Conservation (phyloP, 2,888 invertebrate genomes). For the Morpho helenor region DNA sequence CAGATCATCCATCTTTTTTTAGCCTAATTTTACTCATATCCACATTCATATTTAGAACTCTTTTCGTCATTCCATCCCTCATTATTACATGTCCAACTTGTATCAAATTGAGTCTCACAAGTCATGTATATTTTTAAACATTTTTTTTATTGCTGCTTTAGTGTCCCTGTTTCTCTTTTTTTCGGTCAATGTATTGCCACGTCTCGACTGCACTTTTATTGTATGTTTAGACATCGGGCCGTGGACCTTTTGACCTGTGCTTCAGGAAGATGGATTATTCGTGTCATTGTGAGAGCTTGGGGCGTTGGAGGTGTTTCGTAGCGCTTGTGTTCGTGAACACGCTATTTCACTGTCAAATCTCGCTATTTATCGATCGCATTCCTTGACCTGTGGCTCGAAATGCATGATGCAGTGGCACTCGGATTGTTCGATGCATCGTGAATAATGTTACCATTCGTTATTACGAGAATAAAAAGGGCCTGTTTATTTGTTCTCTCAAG, state of each 20-base stretch:
- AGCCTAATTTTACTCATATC: too few relatives aligned
- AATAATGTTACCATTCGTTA: conserved; percentile 32
- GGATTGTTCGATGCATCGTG: conserved; percentile 35
- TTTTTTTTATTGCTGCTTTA: too few relatives aligned
- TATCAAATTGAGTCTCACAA: conserved; percentile 27
- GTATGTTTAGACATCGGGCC: conserved; percentile 22
- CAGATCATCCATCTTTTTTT: too few relatives aligned
- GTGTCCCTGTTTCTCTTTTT: too few relatives aligned
- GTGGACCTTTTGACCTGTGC: conserved; percentile 50
- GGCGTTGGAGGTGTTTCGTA: conserved; percentile 40
- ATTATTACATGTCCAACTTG: too few relatives aligned
- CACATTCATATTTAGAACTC: too few relatives aligned
- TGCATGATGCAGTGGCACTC: conserved; percentile 49
- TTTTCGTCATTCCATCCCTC: too few relatives aligned
- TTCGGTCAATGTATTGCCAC: too few relatives aligned
- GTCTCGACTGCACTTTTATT: too few relatives aligned
- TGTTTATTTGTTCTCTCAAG: conserved; percentile 7
- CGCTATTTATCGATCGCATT: conserved; percentile 60
- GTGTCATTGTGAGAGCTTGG: conserved; percentile 37
- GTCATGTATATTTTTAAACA: too few relatives aligned
- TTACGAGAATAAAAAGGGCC: conserved; percentile 18
- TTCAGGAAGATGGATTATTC: conserved; percentile 55
- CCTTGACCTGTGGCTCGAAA: conserved; percentile 54
- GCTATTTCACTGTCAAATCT: conserved; percentile 71
- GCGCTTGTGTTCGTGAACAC: conserved; percentile 42